phyloP scores from a whole-genome alignment of 2,888 invertebrate species.

The Microplitis manilae region DNA sequence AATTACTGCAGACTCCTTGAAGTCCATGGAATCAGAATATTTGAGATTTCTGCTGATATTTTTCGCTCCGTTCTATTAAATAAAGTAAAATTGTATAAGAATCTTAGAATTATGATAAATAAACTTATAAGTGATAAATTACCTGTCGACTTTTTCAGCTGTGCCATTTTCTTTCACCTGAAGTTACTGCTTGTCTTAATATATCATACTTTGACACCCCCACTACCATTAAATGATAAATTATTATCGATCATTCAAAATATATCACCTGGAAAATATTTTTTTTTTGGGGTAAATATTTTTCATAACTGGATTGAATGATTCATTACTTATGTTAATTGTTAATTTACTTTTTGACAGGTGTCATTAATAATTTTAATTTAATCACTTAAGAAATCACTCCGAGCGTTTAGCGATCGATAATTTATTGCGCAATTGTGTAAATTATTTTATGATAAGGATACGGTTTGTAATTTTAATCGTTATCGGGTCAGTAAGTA shows the following conservation, averaged over 20 bases:
- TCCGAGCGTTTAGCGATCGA: no score
- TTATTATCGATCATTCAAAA: background rate
- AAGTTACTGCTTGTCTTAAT: background rate
- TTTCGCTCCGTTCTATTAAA: background rate
- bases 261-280: background rate
- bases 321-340: background rate
- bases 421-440: no score
- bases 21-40: no score
- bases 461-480: no score
- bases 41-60: background rate
- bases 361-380: background rate
- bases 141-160: background rate
- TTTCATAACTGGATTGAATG: background rate
- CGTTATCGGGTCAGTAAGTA: no score
- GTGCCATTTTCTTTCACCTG: background rate
- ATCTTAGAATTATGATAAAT: background rate
- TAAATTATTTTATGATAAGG: no score
- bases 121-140: background rate
- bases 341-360: background rate
- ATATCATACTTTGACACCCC: background rate
- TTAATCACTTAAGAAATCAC: no score
- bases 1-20: no score
- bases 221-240: constrained; percentile 8
- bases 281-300: background rate
- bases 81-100: background rate